These are phyloP conservation scores for Scaptodrosophila latifasciaeformis DNA, from an alignment of 2,888 invertebrate species.

Conservation along the genomic window DNA sequence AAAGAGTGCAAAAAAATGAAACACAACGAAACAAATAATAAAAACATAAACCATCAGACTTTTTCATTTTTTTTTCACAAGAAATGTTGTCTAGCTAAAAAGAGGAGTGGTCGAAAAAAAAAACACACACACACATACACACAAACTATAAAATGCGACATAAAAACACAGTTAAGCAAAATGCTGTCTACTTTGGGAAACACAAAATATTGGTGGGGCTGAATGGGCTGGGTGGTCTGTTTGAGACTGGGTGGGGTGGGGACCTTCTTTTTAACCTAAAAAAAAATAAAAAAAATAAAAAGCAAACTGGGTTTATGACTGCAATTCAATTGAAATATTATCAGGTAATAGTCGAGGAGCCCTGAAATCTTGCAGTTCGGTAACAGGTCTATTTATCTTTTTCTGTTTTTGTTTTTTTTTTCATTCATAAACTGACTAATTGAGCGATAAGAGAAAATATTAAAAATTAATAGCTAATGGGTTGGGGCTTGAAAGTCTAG, in stretches of 20 bases:
- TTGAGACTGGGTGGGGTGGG: constrained; percentile 3
- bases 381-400: no score
- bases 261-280: constrained; percentile 21
- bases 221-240: constrained; percentile 3
- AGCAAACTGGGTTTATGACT: no score
- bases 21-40: constrained; percentile 15
- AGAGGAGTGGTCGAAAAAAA: constrained; percentile 22
- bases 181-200: neutral
- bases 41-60: constrained; percentile 16
- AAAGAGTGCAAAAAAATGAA: constrained; percentile 14
- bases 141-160: constrained; percentile 43
- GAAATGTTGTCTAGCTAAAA: constrained; percentile 9
- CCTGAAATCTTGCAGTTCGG: no score
- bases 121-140: constrained; percentile 19
- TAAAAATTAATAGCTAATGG: no score
- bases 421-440: no score
- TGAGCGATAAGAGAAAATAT: no score
- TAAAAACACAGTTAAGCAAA: constrained; percentile 57
- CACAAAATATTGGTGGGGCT: constrained; percentile 4
- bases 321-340: no score
- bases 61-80: neutral
- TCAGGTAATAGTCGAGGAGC: no score
- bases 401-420: no score
- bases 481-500: no score
- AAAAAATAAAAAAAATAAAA: no score